Evolutionary conservation across 2,888 invertebrate genomes (phyloP), one percentile per base, ranked within the genome.

Genomic region (Junonia oenone): DNA sequence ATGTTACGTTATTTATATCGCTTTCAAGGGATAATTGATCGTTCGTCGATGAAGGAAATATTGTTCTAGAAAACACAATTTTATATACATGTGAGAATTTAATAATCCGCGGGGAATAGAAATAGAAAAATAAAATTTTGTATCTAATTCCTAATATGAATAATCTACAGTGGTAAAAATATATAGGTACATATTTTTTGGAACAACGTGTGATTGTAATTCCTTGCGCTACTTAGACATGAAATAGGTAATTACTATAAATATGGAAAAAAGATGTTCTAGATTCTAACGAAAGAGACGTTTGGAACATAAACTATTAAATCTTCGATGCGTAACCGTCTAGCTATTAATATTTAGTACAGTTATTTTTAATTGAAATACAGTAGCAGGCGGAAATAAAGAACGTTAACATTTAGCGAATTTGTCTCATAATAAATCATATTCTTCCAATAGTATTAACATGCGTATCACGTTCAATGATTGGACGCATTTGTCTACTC

Each of bases 401-500:
- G 13, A 26, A 45, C 37, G 43, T 45, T 33, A 5, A 8, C 29
- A 6, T 29, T 29, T 29, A 8, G 22, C 22, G n/a, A 26, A 45
- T 37, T 52, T 45, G 45, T 45, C 51, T 48, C n/a, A 26, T 49
- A 49, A 50, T 51, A 37, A 50, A 50, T 55, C 50, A 55, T 45
- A 49, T 45, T 59, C 29, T 51, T 56, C 48, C 43, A n/a, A 31
- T 29, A 6, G 26, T 19, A 56, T 59, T 53, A 59, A 35, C 47
- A 59, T 56, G 40, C 59, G 22, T 35, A 35, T 11, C 59, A 59
- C 59, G 50, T 4, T 43, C n/a, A 13, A 45, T 11, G 29, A 31
- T 31, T 26, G 40, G 46, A 29, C 51, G 40, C 35, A 40, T 33
- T 47, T 38, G 47, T 48, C 46, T 19, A 38, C 49, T 31, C 26